phyloP scores from a whole-genome alignment of 1,140 invertebrate genomes.

The Zaprionus davidi region DNA sequence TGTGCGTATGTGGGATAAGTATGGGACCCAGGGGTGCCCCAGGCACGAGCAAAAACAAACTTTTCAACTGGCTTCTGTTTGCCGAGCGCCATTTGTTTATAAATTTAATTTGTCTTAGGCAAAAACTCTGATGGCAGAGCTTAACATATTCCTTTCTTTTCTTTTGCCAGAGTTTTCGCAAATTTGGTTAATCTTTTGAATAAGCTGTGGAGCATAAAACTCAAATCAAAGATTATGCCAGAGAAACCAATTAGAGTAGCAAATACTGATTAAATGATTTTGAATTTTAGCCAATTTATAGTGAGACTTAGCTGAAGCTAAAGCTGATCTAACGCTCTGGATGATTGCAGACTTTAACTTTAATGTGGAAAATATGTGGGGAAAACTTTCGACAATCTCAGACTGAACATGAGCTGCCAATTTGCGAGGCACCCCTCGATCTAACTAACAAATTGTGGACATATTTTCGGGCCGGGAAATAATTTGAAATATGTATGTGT shows the following conservation, averaged over 20 bases:
- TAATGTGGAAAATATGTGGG: not conserved
- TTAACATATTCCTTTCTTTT: slow-evolving; percentile 33
- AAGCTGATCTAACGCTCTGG: not conserved
- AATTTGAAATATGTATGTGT: slow-evolving; percentile 53
- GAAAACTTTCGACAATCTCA: slow-evolving; percentile 8
- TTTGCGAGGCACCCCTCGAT: slow-evolving; percentile 9
- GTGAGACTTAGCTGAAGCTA: not conserved
- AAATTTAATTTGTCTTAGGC: slow-evolving; percentile 78
- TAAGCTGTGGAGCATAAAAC: slow-evolving; percentile 13
- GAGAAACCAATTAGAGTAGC: slow-evolving; percentile 15
- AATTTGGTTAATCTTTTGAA: slow-evolving; percentile 48
- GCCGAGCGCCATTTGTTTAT: slow-evolving; percentile 76
- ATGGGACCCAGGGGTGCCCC: slow-evolving; percentile 33
- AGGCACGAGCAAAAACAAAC: slow-evolving; percentile 46
- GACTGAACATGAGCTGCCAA: slow-evolving; percentile 4
- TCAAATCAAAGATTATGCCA: not conserved
- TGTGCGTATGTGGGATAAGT: slow-evolving; percentile 14
- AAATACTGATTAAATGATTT: slow-evolving; percentile 9
- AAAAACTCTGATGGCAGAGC: slow-evolving; percentile 41
- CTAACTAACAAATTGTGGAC: slow-evolving; percentile 16
- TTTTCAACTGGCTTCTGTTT: slow-evolving; percentile 63
- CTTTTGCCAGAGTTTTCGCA: slow-evolving; percentile 48
- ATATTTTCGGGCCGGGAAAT: slow-evolving; percentile 34
- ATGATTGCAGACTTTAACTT: not conserved
- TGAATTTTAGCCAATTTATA: not conserved